Evolutionary conservation across 1,140 invertebrate species (phyloP).

Genomic region (Adoxophyes honmai): DNA sequence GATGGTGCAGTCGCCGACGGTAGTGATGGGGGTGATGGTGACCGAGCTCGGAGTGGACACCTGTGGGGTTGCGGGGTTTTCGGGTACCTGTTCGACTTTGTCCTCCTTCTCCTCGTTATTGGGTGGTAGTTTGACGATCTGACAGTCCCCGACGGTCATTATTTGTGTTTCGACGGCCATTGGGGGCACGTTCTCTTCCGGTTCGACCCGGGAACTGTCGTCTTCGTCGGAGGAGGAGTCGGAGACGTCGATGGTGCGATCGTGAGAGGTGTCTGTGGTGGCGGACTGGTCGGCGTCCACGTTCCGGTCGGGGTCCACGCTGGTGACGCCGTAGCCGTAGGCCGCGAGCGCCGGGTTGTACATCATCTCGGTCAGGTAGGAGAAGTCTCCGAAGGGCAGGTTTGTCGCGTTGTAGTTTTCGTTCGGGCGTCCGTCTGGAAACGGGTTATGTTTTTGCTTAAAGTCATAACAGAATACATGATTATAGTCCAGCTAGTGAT

Average conservation of each 20-base stretch:
- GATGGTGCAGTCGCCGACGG: slow-evolving; percentile 71
- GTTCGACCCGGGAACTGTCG: slow-evolving; percentile 42
- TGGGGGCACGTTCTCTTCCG: slow-evolving; percentile 51
- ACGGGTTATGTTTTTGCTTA: not conserved
- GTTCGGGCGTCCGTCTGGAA: slow-evolving; percentile 66
- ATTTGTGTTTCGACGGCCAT: slow-evolving; percentile 57
- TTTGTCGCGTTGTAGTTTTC: slow-evolving; percentile 78
- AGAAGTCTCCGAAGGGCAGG: slow-evolving; percentile 78
- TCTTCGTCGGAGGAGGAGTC: slow-evolving; percentile 58
- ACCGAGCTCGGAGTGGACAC: slow-evolving; percentile 47
- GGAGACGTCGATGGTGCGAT: slow-evolving; percentile 60
- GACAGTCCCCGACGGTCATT: slow-evolving; percentile 70
- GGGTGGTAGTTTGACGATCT: slow-evolving; percentile 65
- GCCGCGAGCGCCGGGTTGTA: slow-evolving; percentile 52
- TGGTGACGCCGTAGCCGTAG: slow-evolving; percentile 56
- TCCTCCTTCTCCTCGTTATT: slow-evolving; percentile 49
- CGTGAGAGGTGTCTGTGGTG: slow-evolving; percentile 43
- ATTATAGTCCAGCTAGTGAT: no score
- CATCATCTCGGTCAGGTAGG: slow-evolving; percentile 77
- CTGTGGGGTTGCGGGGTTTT: slow-evolving; percentile 22
- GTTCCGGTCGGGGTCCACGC: slow-evolving; percentile 57
- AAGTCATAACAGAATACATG: no score
- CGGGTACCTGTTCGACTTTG: slow-evolving; percentile 28
- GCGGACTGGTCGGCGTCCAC: slow-evolving; percentile 46
- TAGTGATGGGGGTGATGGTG: slow-evolving; percentile 65